phyloP scores from a whole-genome alignment of 2,888 invertebrate genomes.

The Bugulina stolonifera region DNA sequence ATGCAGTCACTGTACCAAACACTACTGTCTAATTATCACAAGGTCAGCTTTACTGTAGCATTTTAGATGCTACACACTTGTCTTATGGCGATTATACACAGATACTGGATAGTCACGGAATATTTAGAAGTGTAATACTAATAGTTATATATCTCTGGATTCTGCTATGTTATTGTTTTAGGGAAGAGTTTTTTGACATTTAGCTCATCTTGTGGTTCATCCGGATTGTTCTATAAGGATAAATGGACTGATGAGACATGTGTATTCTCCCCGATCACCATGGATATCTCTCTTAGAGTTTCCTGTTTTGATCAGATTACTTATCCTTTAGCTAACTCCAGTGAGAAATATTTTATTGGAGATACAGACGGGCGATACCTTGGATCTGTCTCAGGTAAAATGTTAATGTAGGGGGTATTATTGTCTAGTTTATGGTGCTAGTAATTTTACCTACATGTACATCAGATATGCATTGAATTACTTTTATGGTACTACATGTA shows the following conservation, averaged over 20 bases:
- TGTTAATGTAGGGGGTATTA: too few species aligned
- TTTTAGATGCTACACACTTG: too few species aligned
- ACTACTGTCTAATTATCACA: background rate
- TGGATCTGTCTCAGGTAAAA: background rate
- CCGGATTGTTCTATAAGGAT: background rate
- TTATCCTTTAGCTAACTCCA: background rate
- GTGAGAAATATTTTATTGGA: background rate
- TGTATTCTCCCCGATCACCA: background rate
- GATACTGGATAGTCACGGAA: too few species aligned
- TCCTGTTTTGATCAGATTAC: slow-evolving; percentile 9
- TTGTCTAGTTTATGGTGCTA: too few species aligned
- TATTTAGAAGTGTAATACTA: too few species aligned
- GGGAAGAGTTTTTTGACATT: background rate
- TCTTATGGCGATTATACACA: too few species aligned
- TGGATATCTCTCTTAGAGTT: background rate
- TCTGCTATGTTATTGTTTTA: too few species aligned
- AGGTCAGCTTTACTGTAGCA: background rate
- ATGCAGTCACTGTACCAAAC: too few species aligned
- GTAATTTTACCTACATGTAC: too few species aligned
- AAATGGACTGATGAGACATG: background rate
- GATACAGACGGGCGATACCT: background rate
- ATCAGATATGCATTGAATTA: too few species aligned
- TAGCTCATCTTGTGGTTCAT: background rate
- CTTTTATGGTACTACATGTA: too few species aligned
- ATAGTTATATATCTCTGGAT: too few species aligned